Percentiles rank a stretch among this genome's conserved stretches.
These are phyloP conservation scores for Pan paniscus DNA, from an alignment of 2,113 vertebrate species.

Conservation along the genomic window DNA sequence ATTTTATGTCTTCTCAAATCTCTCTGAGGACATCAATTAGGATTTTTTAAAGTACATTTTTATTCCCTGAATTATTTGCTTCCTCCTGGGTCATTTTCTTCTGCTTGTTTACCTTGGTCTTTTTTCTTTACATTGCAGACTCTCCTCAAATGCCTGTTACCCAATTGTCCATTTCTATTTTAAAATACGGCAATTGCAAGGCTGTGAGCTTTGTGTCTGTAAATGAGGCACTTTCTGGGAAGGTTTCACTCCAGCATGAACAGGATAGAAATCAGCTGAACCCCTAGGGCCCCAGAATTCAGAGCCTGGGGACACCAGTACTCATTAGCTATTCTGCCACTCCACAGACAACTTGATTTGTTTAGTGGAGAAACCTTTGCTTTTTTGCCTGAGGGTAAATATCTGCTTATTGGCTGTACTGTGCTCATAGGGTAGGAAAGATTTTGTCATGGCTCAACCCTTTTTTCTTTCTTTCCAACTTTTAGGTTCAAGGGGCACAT, in stretches of 20 bases:
- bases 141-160: background rate
- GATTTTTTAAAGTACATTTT: background rate
- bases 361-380: background rate
- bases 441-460: background rate
- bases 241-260: background rate
- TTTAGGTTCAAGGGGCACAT: no score
- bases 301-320: background rate
- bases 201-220: background rate
- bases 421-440: background rate
- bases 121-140: background rate
- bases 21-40: background rate
- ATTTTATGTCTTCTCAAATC: background rate
- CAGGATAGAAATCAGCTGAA: background rate
- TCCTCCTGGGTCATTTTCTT: background rate
- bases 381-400: slow-evolving; percentile 17
- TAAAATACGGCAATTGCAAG: background rate
- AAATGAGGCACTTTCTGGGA: fast-evolving
- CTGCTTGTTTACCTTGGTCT: background rate
- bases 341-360: background rate
- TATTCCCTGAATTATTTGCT: background rate
- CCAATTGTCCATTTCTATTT: background rate
- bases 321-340: background rate
- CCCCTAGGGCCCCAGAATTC: fast-evolving
- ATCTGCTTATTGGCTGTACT: background rate
- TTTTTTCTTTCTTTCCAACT: no score